Percentiles rank a stretch among this genome's conserved stretches.
These are phyloP conservation scores for Seriola aureovittata DNA, from an alignment of 2,113 vertebrate genomes.

Conservation along the genomic window DNA sequence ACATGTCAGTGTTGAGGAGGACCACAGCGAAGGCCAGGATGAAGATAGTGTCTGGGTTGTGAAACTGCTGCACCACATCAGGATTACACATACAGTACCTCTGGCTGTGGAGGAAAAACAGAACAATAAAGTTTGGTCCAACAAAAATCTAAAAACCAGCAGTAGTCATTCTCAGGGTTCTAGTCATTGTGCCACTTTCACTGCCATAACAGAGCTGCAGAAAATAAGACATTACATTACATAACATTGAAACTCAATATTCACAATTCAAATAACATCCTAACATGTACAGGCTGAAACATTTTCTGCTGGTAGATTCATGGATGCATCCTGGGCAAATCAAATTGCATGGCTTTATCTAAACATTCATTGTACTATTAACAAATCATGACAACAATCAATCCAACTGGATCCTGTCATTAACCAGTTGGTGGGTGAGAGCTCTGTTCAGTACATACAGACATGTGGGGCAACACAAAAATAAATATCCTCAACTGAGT, in stretches of 20 bases:
- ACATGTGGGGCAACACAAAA: neutral
- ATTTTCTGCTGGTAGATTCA: neutral
- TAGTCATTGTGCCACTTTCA: too few relatives aligned
- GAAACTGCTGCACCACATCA: constrained; percentile 98
- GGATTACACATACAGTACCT: constrained; percentile 99
- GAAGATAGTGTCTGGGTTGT: constrained; percentile 99
- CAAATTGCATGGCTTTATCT: neutral
- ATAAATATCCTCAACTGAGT: neutral
- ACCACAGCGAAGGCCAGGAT: constrained; percentile 98
- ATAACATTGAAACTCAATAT: neutral
- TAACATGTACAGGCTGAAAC: neutral
- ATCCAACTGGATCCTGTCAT: neutral
- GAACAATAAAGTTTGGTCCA: neutral
- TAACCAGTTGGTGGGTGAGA: neutral
- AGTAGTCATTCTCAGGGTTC: neutral
- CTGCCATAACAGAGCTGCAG: neutral
- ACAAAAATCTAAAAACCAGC: neutral
- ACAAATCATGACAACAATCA: neutral
- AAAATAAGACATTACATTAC: neutral
- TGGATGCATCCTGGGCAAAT: neutral
- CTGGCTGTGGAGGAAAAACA: constrained; percentile 87
- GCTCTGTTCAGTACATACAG: neutral
- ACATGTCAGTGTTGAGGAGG: constrained; percentile 99
- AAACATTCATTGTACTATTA: too few relatives aligned
- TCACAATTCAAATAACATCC: neutral